Conservation (phyloP, 2,113 vertebrate genomes). For the Leucoraja erinaceus region DNA sequence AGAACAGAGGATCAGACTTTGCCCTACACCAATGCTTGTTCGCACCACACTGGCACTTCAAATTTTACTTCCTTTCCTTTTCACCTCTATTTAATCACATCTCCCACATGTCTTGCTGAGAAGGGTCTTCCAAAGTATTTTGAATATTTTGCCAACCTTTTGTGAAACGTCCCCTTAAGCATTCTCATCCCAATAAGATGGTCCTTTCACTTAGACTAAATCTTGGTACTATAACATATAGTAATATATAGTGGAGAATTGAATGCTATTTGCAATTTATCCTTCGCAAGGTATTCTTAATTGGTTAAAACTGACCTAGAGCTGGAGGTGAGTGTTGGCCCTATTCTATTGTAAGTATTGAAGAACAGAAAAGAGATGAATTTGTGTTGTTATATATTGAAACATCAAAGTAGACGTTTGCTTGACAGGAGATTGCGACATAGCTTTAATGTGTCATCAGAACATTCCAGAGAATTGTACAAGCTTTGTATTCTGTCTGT, state of each 20-base stretch:
- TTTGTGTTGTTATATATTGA: not conserved
- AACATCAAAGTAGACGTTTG: not conserved
- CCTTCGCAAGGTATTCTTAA: not conserved
- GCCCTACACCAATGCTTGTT: not conserved
- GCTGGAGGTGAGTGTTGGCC: not conserved
- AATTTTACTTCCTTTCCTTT: not conserved
- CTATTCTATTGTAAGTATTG: not conserved
- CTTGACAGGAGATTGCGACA: not conserved
- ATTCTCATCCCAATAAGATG: not conserved
- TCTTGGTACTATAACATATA: not conserved
- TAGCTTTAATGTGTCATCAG: conserved; percentile 13
- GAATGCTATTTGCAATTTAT: not conserved
- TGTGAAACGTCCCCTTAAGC: not conserved
- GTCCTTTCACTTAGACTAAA: not conserved
- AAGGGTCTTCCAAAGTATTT: not conserved
- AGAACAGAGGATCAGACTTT: not conserved
- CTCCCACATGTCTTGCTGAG: not conserved
- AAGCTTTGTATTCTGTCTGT: not conserved
- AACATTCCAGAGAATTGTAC: not conserved
- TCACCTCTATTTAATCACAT: not conserved
- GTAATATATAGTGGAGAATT: not conserved
- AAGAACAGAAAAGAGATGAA: not conserved
- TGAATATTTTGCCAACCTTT: not conserved
- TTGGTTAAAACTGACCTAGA: not conserved
- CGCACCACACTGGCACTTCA: not conserved